Evolutionary conservation across 2,797 vertebrate species (phyloP).

Genomic region (Xenentodon cancila): DNA sequence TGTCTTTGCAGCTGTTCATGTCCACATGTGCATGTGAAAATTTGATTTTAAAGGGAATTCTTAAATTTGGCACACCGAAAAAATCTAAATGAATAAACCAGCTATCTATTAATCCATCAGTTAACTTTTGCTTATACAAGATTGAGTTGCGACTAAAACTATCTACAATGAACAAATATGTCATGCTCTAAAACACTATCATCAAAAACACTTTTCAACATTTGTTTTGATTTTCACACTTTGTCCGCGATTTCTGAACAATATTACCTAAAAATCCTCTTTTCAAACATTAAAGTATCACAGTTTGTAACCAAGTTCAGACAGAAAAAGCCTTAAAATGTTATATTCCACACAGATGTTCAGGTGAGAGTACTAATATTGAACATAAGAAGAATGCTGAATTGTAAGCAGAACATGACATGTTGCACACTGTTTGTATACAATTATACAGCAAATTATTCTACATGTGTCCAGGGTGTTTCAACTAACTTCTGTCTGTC

Average conservation of each 20-base stretch:
- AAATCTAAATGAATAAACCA: conserved; percentile 15
- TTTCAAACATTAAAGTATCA: conserved; percentile 12
- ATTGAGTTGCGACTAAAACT: too few relatives aligned
- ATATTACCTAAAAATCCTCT: conserved; percentile 1
- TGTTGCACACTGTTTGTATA: not conserved
- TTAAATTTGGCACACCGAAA: conserved; percentile 16
- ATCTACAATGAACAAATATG: too few relatives aligned
- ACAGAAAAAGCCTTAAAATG: too few relatives aligned
- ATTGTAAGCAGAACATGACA: conserved; percentile 14
- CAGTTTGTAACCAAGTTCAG: too few relatives aligned
- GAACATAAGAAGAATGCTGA: conserved; percentile 16
- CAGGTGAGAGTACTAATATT: conserved; percentile 25
- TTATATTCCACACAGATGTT: conserved; percentile 3
- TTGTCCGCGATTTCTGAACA: not conserved
- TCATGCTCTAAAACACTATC: too few relatives aligned
- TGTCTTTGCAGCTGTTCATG: conserved; percentile 16
- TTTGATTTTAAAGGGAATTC: conserved; percentile 25
- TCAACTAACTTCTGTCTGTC: too few relatives aligned
- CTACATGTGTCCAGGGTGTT: too few relatives aligned
- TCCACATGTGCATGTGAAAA: conserved; percentile 8
- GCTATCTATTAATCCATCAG: too few relatives aligned
- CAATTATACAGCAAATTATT: too few relatives aligned
- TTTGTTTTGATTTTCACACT: conserved; percentile 14
- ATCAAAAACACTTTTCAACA: not conserved
- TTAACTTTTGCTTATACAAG: too few relatives aligned